phyloP scores from a whole-genome alignment of 2,888 invertebrate genomes.

The Hedychridium roseum region DNA sequence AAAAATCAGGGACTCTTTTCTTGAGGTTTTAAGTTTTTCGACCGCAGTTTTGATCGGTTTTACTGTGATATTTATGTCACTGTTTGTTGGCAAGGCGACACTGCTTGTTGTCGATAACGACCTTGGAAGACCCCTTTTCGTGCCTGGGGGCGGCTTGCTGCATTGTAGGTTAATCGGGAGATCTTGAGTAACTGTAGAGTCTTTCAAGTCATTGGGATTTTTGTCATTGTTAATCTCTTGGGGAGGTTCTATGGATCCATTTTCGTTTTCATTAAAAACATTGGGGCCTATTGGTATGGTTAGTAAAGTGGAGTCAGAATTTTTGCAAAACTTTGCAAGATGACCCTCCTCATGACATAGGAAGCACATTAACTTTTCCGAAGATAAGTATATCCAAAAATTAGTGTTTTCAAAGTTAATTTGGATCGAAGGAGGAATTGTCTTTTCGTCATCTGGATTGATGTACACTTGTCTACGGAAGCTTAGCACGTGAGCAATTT shows the following conservation, averaged over 20 bases:
- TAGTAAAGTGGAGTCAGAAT: background rate
- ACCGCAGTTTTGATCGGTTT: background rate
- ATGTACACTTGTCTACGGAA: slow-evolving; percentile 15
- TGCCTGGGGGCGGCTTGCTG: background rate
- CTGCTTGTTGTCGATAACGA: background rate
- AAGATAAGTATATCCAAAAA: slow-evolving; percentile 8
- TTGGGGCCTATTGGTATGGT: no score
- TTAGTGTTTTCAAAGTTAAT: slow-evolving; percentile 12
- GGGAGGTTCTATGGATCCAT: no score
- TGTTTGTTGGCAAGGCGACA: background rate
- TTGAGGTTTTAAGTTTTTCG: background rate
- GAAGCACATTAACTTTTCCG: slow-evolving; percentile 8
- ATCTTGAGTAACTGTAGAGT: background rate
- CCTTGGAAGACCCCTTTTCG: background rate
- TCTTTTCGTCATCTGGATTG: slow-evolving; percentile 6
- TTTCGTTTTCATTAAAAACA: no score
- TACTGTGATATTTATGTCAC: background rate
- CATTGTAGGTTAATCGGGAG: background rate
- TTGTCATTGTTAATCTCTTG: no score
- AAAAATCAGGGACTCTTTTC: background rate
- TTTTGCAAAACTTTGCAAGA: slow-evolving; percentile 6
- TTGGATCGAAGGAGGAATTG: slow-evolving; percentile 7
- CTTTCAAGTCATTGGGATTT: background rate
- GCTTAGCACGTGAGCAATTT: slow-evolving; percentile 9
- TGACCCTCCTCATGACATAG: slow-evolving; percentile 11